Base-by-base conservation (phyloP, 2,797 vertebrate species). In the Helostoma temminkii region DNA sequence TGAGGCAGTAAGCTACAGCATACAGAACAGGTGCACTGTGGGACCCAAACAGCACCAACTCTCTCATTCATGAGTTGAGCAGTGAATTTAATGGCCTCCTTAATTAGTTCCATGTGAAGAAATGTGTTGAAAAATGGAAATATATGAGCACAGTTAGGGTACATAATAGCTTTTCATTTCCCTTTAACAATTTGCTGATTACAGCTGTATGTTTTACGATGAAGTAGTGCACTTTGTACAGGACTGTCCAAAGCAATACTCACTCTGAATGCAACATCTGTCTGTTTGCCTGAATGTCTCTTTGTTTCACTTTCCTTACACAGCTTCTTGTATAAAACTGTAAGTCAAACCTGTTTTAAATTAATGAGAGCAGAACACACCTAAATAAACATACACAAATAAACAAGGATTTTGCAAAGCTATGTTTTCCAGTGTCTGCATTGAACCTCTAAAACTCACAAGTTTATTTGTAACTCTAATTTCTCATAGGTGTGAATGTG, bases 361-460 rank as follows among this genome's bases (percentile, higher is more conserved):
- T 78, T 69, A 83, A 84, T 71, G 52, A 53, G 47, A 46, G 50
- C 48, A 22, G 24, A 71, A 24, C 19, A n/a, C 21, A n/a, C n/a
- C n/a, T n/a, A n/a, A n/a, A n/a, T n/a, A n/a, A n/a, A n/a, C n/a
- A n/a, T n/a, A n/a, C n/a, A n/a, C n/a, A n/a, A n/a, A n/a, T n/a
- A n/a, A n/a, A n/a, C n/a, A n/a, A n/a, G n/a, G n/a, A n/a, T n/a
- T n/a, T n/a, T n/a, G n/a, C n/a, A n/a, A n/a, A n/a, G n/a, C n/a
- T n/a, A n/a, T n/a, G n/a, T n/a, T n/a, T n/a, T n/a, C n/a, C n/a
- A n/a, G n/a, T n/a, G n/a, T n/a, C n/a, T n/a, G n/a, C n/a, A n/a
- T n/a, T n/a, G n/a, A n/a, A n/a, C n/a, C n/a, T n/a, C n/a, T n/a
- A n/a, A n/a, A n/a, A n/a, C n/a, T n/a, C n/a, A n/a, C n/a, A n/a